Base-by-base conservation (phyloP, 2,888 invertebrate species). In the Yponomeuta cagnagella region DNA sequence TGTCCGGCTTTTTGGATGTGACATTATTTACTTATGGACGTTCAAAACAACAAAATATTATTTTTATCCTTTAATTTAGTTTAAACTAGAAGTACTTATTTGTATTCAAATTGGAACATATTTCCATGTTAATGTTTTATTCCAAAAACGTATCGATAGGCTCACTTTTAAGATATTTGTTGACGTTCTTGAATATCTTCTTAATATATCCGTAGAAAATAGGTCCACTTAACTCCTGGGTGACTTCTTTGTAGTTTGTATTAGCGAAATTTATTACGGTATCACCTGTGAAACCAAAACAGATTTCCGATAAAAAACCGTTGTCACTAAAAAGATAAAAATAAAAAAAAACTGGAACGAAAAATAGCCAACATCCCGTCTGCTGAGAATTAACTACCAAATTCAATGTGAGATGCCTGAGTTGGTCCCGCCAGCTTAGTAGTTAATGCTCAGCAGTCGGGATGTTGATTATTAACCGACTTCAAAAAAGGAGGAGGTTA, bases 101-200 rank as follows among this genome's bases (percentile, higher is more conserved):
- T 65, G 3, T 30, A 33, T 30, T 15, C 12, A 2, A 37, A 10
- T 31, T 6, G 3, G 12, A 30, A 10, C 31, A 65, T 8, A 6
- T 31, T 23, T 30, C 3, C 2, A 68, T 69, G 12, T 52, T 69
- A 69, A 58, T 31, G 8, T 37, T 69, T 58, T 31, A 68, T 37
- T 43, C 64, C 10, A 70, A 63, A 6, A 58, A 52, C 15, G 65
- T 66, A 10, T 71, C 71, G 1, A 23, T 10, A 2, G 71, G 71
- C 58, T 69, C 64, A 43, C 9, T 9, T 63, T 69, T 71, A 4
- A 73, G 33, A 12, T 63, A 71, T 58, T 70, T 73, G 52, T 73
- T 73, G 12, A 71, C 68, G 23, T 67, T 69, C 43, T 71, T 71
- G 15, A 69, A 31, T 10, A 71, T 68, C 48, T 30, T 71, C 70